Base-by-base conservation (phyloP, 2,888 invertebrate species). In the Elaeidobius kamerunicus region DNA sequence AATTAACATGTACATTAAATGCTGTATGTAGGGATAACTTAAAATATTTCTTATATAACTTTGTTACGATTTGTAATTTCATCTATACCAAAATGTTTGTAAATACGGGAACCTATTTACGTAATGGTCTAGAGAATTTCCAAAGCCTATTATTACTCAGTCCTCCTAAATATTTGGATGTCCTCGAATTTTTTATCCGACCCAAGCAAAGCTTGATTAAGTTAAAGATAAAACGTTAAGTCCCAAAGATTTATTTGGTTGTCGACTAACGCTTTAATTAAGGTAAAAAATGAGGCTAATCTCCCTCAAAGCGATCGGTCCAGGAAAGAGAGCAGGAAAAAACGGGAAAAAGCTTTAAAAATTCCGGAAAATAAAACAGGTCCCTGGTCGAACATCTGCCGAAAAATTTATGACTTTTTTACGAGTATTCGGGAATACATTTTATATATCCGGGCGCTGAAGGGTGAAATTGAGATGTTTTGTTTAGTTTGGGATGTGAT, bases 401-500 rank as follows among this genome's bases (percentile, higher is more conserved):
- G 43, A 48, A 42, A 39, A 53, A 53, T 53, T 48, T 53, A 53
- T 39, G 47, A 48, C 43, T 53, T 53, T 52, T 53, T 53, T 48
- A 39, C 43, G 45, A 34, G 53, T 43, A 43, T 53, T 53, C 35
- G 39, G 53, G 45, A 45, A 47, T 46, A 32, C 46, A 46, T 45
- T 46, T 52, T 45, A 32, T 38, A 44, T 27, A 9, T 19, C 14
- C 32, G 23, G 32, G 41, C 46, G 47, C 19, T 34, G 52, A 52
- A 52, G 46, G 52, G 46, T 52, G 42, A 52, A 52, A 52, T 52
- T 52, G 46, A 52, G 47, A 35, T 45, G 34, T 47, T 40, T 47
- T 40, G 40, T 32, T 40, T 47, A 40, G 39, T 39, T 39, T 47
- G 20, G 32, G 2, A 20, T 18, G 18, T 16, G 42, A 16, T 39